Evolutionary conservation across 2,113 vertebrate genomes (phyloP), one percentile per base, ranked within the genome.

Genomic region (Hepsetus odoe): DNA sequence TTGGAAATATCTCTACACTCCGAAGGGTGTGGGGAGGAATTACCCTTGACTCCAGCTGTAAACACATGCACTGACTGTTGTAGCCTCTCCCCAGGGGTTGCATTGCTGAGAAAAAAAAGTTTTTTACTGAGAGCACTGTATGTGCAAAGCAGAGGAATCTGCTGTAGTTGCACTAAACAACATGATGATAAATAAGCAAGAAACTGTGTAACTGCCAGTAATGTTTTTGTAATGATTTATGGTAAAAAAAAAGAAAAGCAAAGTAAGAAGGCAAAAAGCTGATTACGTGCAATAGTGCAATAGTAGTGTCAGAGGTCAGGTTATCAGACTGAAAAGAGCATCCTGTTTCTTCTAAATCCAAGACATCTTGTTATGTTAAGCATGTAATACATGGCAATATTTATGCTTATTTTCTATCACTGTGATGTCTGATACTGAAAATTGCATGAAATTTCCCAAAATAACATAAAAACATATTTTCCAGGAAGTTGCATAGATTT

Each of bases 11-110:
- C 65, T 91, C 90, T 71, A 94, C 86, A 58, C 89, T 91, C 64
- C 69, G 84, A 83, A 94, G 81, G 64, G 1, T 88, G 18, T 88
- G 81, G 0, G 81, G 86, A 1, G 92, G 92, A 33, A 94, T 91
- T 72, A 94, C 80, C 74, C 92, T 87, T 0, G 90, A 88, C 87
- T 94, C 93, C 42, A 89, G 68, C 38, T 90, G 84, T 1, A 86
- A 38, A 70, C 93, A 94, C 1, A 83, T 85, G 3, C 93, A 93
- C 88, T 86, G 90, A 0, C 85, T 83, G 84, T 88, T 92, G 86
- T 87, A 90, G 42, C 90, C 88, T 33, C 86, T 79, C 42, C 79
- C 86, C 59, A 92, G 84, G 0, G 90, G 85, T 0, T 90, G 89
- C 85, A 92, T 87, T 0, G 88, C 92, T 93, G 81, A 46, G 3